A percentile compares a stretch with the other conserved stretches of the same genome.
Evolutionary conservation across 2,113 vertebrate genomes (phyloP).

Genomic region (Aptenodytes forsteri): DNA sequence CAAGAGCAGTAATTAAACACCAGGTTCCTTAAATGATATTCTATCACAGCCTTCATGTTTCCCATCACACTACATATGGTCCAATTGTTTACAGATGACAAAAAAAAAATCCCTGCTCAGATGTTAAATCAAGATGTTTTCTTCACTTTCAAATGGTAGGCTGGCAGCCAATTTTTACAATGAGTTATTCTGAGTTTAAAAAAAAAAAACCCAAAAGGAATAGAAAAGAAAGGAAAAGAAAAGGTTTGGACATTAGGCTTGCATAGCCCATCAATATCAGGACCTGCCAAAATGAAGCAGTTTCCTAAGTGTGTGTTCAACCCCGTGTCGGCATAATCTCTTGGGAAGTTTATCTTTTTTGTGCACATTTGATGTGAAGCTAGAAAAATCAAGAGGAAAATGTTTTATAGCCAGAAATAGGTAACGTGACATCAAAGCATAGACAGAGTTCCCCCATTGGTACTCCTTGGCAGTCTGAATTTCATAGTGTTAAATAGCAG

Average conservation of each 20-base stretch:
- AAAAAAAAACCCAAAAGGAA: neutral
- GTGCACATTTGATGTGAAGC: slow-evolving; percentile 17
- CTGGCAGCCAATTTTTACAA: slow-evolving; percentile 77
- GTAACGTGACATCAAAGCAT: slow-evolving; percentile 66
- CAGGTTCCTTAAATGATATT: slow-evolving; percentile 71
- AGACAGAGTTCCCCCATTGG: slow-evolving; percentile 57
- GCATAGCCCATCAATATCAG: slow-evolving; percentile 50
- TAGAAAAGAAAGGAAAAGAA: neutral
- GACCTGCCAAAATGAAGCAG: slow-evolving; percentile 49
- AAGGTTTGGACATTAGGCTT: slow-evolving; percentile 57
- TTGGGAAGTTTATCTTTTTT: slow-evolving; percentile 58
- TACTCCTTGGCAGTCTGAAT: slow-evolving; percentile 69
- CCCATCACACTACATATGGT: slow-evolving; percentile 83
- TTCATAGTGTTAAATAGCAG: slow-evolving; percentile 51
- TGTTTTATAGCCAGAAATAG: slow-evolving; percentile 64
- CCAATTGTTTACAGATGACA: slow-evolving; percentile 83
- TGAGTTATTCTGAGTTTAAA: slow-evolving; percentile 65
- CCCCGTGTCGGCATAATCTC: neutral
- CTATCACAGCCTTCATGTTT: slow-evolving; percentile 78
- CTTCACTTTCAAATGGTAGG: slow-evolving; percentile 79
- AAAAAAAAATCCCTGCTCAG: slow-evolving; percentile 78
- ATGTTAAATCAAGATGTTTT: slow-evolving; percentile 85
- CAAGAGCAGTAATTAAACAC: slow-evolving; percentile 71
- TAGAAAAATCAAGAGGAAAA: slow-evolving; percentile 51
- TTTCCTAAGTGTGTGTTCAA: slow-evolving; percentile 27